Conservation (phyloP, 1,140 invertebrate genomes). For the Doryteuthis pealeii region DNA sequence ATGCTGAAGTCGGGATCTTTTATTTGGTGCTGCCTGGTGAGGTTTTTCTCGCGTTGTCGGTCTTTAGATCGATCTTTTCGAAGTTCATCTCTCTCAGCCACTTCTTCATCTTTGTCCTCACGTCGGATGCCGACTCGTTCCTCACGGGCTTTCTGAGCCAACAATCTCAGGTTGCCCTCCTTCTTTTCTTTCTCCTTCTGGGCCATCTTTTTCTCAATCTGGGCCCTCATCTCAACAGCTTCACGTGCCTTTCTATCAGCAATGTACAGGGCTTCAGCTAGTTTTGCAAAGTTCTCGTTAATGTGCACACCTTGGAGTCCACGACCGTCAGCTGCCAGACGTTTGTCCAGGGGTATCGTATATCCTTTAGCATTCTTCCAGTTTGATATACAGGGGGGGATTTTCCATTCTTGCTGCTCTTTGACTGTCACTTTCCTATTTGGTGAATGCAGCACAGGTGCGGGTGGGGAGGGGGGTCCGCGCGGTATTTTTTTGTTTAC, state of each 20-base stretch:
- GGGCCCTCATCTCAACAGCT: constrained; percentile 93
- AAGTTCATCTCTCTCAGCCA: constrained; percentile 85
- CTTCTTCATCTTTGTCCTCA: constrained; percentile 69
- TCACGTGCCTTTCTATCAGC: constrained; percentile 97
- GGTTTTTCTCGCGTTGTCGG: constrained; percentile 86
- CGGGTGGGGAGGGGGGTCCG: constrained; percentile 96
- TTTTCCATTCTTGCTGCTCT: constrained; percentile 99
- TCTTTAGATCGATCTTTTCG: constrained; percentile 89
- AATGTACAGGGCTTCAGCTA: constrained; percentile 96
- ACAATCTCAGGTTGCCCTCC: constrained; percentile 87
- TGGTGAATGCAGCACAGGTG: constrained; percentile 95
- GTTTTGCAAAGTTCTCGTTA: constrained; percentile 98
- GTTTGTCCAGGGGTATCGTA: constrained; percentile 97
- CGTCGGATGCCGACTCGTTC: constrained; percentile 77
- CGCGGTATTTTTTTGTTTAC: constrained; percentile 79
- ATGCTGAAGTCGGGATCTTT: constrained; percentile 82
- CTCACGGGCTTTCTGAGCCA: constrained; percentile 94
- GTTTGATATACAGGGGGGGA: constrained; percentile 98
- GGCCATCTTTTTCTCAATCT: constrained; percentile 93
- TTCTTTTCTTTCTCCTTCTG: constrained; percentile 99
- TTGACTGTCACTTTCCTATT: constrained; percentile 93
- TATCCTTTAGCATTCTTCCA: constrained; percentile 99
- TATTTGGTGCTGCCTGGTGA: constrained; percentile 91
- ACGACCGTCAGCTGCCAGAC: constrained; percentile 95
- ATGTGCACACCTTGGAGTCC: constrained; percentile 96